phyloP scores from a whole-genome alignment of 2,797 vertebrate species.

The Pantherophis vulpinus region DNA sequence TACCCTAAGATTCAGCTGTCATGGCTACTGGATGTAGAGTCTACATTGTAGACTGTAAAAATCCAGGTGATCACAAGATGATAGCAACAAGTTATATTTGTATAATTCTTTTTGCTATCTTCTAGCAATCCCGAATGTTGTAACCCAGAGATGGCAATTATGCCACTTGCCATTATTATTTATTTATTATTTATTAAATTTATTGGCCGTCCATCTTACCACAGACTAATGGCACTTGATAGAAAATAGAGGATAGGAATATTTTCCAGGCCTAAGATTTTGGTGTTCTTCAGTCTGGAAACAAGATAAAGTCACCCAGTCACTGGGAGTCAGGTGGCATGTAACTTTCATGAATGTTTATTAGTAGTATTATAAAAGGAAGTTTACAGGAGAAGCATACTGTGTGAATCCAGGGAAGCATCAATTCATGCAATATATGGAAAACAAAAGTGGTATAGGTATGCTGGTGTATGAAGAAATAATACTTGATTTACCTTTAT shows the following conservation, averaged over 20 bases:
- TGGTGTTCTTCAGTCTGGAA: background rate
- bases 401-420: background rate
- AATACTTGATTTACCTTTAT: background rate
- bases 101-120: background rate
- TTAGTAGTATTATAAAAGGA: background rate
- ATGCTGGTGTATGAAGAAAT: background rate
- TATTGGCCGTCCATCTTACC: background rate
- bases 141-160: background rate
- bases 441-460: background rate
- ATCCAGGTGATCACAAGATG: background rate
- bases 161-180: background rate
- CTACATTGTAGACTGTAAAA: background rate
- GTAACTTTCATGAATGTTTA: background rate
- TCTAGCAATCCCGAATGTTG: background rate
- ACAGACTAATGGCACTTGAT: background rate
- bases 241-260: background rate
- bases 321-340: background rate
- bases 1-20: background rate
- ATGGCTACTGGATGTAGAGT: background rate
- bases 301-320: background rate
- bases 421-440: background rate
- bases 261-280: background rate
- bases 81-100: background rate
- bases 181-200: background rate
- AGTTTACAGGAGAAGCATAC: background rate